Evolutionary conservation across 2,888 invertebrate species (phyloP).

Genomic region (Meliscaeva auricollis): DNA sequence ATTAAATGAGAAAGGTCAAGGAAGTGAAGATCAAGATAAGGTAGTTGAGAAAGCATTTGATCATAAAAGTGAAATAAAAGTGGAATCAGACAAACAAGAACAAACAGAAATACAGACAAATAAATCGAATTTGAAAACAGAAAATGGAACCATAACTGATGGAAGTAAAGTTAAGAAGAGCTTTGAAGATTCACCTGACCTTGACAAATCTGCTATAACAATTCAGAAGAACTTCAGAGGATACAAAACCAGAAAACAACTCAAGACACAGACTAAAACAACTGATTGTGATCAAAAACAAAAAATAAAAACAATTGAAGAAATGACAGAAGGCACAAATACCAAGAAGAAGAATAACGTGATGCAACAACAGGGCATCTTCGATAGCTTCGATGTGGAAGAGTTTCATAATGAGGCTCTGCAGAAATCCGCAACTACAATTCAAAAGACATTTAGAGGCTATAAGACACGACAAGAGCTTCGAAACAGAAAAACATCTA

Average conservation of each 20-base stretch:
- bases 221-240: conserved; percentile 63
- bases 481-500: neutral
- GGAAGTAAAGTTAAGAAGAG: neutral
- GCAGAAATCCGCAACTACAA: conserved; percentile 66
- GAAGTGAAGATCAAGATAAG: neutral
- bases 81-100: no score
- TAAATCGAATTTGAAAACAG: neutral
- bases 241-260: conserved; percentile 44
- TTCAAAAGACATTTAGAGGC: conserved; percentile 74
- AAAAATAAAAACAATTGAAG: neutral
- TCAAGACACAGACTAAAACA: neutral
- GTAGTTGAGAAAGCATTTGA: neutral
- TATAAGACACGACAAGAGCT: conserved; percentile 61
- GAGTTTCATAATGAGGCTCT: neutral
- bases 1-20: neutral
- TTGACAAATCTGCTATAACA: conserved; percentile 26
- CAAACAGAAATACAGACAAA: neutral
- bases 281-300: no score
- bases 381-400: conserved; percentile 29
- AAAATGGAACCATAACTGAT: no score
- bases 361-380: neutral
- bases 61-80: neutral
- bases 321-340: neutral
- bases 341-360: neutral
- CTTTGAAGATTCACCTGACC: neutral